Evolutionary conservation across 2,888 invertebrate species (phyloP).

Genomic region (Petrolisthes cinctipes): DNA sequence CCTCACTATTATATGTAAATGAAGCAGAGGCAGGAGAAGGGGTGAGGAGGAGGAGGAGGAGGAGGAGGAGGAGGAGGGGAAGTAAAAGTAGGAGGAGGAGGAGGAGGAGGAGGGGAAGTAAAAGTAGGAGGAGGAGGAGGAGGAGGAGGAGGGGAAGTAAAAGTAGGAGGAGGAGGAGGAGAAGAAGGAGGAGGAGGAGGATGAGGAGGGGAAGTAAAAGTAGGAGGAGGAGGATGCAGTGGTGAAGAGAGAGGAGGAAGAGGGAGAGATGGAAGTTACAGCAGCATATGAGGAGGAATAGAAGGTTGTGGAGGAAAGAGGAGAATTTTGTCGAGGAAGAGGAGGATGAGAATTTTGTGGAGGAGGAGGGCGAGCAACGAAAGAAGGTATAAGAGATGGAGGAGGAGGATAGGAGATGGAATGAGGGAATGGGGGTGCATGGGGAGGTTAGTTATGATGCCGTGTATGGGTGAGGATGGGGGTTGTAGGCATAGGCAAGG

Average conservation of each 20-base stretch:
- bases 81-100: neutral
- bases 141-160: too few species aligned
- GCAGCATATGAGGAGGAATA: neutral
- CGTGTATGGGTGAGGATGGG: neutral
- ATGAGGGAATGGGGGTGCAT: neutral
- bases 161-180: too few species aligned
- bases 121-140: too few species aligned
- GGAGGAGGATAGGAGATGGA: neutral
- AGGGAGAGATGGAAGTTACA: neutral
- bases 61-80: neutral
- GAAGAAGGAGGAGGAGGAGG: too few species aligned
- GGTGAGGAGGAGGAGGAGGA: neutral
- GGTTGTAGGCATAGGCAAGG: neutral
- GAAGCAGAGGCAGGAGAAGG: conserved; percentile 9
- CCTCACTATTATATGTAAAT: conserved; percentile 60
- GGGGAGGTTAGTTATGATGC: neutral
- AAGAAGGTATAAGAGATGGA: neutral
- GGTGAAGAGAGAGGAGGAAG: neutral
- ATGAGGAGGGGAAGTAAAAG: neutral
- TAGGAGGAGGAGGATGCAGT: neutral
- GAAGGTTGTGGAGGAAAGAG: neutral
- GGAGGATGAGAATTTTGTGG: neutral
- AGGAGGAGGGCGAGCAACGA: neutral
- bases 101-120: neutral
- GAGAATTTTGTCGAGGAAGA: neutral